Base-by-base conservation (phyloP, 2,113 vertebrate species). In the western clawed frog (Xenopus tropicalis) region DNA sequence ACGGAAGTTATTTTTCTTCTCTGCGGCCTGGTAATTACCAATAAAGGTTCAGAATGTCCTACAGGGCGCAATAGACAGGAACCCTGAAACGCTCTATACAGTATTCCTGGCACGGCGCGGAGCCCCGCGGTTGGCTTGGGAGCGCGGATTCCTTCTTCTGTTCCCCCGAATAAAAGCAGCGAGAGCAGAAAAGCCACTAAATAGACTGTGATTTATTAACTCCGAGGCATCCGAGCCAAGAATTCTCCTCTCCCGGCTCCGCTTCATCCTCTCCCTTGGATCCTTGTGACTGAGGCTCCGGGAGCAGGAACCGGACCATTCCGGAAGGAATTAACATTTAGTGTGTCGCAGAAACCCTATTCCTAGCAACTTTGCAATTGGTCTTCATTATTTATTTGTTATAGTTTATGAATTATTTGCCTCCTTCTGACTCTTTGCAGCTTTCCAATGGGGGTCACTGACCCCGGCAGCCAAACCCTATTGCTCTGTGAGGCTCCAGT, bases 21-120 rank as follows among this genome's bases (percentile, higher is more conserved):
- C 75, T 84, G 78, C 82, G 80, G 73, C 83, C 46, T 80, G 56
- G 66, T 83, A 81, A 82, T 80, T 80, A 78, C 79, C 79, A 80
- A 77, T 69, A 63, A 59, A 80, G 23, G 64, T 68, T 83, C 52
- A 77, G 64, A 74, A 61, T 78, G 42, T 80, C 74, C 25, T 72
- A 24, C 5, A 66, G 64, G 3, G 77, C 78, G 67, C 78, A 78
- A 81, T 79, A 71, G 72, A 67, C 83, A 82, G 82, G 86, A 82
- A 79, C 63, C 43, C 77, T 81, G 74, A 44, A 52, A 56, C 78
- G 3, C 65, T 66, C 46, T 68, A 75, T 70, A 19, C 8, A 57
- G 10, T 78, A 78, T 72, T 69, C 71, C 78, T 76, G 71, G 77
- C 22, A 72, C 62, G 77, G 43, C 61, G 19, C 58, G 66, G 9